Conservation (phyloP, 2,888 invertebrate genomes). For the Drosophila picticornis region DNA sequence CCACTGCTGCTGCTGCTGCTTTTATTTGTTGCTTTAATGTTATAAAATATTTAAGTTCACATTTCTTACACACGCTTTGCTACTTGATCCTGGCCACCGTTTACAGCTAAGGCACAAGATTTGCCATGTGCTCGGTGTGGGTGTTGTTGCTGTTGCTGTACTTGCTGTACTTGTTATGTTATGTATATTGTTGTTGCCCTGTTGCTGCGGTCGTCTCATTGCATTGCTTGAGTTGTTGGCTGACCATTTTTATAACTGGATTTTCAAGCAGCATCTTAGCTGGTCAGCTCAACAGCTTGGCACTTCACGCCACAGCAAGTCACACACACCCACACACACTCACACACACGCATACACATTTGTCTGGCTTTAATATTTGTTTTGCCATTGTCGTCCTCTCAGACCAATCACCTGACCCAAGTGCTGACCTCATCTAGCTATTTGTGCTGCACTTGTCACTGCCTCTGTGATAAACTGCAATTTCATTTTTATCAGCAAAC, state of each 20-base stretch:
- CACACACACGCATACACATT: constrained; percentile 14
- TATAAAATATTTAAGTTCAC: constrained; percentile 82
- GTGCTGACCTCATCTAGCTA: constrained; percentile 60
- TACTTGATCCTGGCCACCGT: constrained; percentile 37
- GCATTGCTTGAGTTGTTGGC: constrained; percentile 65
- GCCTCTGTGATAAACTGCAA: constrained; percentile 68
- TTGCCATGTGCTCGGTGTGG: constrained; percentile 28
- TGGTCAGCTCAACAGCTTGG: constrained; percentile 57
- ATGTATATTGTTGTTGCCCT: constrained; percentile 2
- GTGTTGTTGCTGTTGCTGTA: background rate
- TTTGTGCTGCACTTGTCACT: constrained; percentile 73
- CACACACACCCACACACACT: constrained; percentile 4
- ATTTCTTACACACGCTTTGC: constrained; percentile 61
- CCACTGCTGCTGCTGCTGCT: constrained; percentile 15
- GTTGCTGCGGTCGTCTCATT: constrained; percentile 38
- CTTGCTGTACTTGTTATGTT: background rate
- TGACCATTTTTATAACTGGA: constrained; percentile 76
- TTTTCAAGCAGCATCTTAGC: constrained; percentile 67
- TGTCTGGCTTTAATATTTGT: constrained; percentile 64
- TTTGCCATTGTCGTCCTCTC: constrained; percentile 66
- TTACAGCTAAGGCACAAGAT: constrained; percentile 30
- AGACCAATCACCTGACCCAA: constrained; percentile 33
- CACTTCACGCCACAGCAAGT: constrained; percentile 50
- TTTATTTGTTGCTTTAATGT: constrained; percentile 69
- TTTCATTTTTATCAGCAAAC: constrained; percentile 69